Evolutionary conservation across 2,888 invertebrate genomes (phyloP).

Genomic region (Archaeoteleia sp.): DNA sequence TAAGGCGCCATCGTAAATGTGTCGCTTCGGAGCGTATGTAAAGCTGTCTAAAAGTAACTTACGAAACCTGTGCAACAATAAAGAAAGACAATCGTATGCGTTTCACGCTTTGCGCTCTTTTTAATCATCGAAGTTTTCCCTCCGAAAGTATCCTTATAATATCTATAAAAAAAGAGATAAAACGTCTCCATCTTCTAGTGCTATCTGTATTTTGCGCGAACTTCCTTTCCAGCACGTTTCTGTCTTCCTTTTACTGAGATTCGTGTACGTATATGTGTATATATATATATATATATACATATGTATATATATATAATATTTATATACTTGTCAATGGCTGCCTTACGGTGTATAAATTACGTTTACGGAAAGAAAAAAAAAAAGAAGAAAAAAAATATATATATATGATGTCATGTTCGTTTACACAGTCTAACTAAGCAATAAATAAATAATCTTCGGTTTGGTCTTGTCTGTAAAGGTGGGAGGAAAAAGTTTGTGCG

Average conservation of each 20-base stretch:
- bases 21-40: constrained; percentile 9
- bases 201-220: neutral
- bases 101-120: neutral
- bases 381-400: constrained; percentile 52
- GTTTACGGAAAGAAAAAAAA: constrained; percentile 41
- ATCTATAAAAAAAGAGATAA: neutral
- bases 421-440: constrained; percentile 59
- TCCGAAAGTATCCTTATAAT: neutral
- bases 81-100: constrained; percentile 7
- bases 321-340: constrained; percentile 34
- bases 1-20: neutral
- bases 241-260: constrained; percentile 50
- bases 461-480: constrained; percentile 46
- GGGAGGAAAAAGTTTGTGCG: constrained; percentile 31
- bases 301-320: constrained; percentile 25
- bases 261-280: constrained; percentile 28
- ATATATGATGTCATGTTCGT: constrained; percentile 61
- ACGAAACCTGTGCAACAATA: constrained; percentile 10
- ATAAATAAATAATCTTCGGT: constrained; percentile 65
- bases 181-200: too few relatives aligned
- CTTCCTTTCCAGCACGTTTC: neutral
- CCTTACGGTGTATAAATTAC: constrained; percentile 33
- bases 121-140: neutral
- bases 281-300: too few relatives aligned
- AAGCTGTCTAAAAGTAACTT: constrained; percentile 15